Evolutionary conservation across 2,797 vertebrate species (phyloP).

Genomic region (Typhlichthys eigenmanni): DNA sequence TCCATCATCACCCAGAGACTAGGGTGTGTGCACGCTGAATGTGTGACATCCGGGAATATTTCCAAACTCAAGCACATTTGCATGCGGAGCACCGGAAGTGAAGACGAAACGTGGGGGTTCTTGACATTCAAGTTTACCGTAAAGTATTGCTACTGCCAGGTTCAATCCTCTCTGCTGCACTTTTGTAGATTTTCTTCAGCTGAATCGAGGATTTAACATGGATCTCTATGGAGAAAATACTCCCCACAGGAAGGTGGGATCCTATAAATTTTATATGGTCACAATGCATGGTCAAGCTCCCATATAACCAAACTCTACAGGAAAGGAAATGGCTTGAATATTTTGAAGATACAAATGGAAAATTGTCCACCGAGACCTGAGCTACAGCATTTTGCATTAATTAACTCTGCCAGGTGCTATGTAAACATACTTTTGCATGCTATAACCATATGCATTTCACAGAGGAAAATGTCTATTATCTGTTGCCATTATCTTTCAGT

Average conservation of each 20-base stretch:
- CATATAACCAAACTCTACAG: neutral
- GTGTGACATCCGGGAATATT: slow-evolving; percentile 8
- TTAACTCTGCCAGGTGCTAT: neutral
- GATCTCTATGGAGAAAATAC: neutral
- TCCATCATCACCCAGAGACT: neutral
- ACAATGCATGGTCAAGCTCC: neutral
- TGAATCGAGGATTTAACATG: slow-evolving; percentile 1
- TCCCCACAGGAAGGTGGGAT: neutral
- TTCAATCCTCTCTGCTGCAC: neutral
- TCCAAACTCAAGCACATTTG: slow-evolving; percentile 22
- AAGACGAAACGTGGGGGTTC: slow-evolving; percentile 11
- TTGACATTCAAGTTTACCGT: neutral
- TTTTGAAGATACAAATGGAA: neutral
- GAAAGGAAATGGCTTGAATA: neutral
- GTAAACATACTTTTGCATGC: neutral
- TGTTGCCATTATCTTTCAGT: neutral
- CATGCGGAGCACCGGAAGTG: slow-evolving; percentile 1
- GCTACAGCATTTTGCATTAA: neutral
- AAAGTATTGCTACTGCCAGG: neutral
- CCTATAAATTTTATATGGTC: neutral
- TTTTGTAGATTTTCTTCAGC: neutral
- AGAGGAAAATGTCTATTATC: neutral
- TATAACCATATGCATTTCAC: neutral
- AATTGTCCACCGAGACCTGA: neutral
- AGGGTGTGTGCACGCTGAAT: slow-evolving; percentile 10